Evolutionary conservation across 2,888 invertebrate species (phyloP), one percentile per base, ranked within the genome.

Genomic region (Aricia artaxerxes): DNA sequence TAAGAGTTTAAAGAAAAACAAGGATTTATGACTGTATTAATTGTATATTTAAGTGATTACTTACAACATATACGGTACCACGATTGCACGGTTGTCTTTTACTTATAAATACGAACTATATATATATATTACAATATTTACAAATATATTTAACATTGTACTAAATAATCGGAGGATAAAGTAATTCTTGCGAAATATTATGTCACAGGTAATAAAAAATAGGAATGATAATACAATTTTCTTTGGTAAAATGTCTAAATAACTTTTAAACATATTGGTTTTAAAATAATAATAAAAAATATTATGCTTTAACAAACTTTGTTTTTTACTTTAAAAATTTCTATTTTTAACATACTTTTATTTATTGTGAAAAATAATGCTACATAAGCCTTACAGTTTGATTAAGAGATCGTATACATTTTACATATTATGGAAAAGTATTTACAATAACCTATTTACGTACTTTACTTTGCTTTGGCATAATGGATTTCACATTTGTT

Each of bases 41-140:
- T 24, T 87, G 88, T 90, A 91, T 93, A 93, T 92, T 93, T 88
- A 92, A 92, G 88, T 91, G 91, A 90, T 89, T 86, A 84, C 87
- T 88, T 91, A 90, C 85, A 87, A 87, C 88, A 87, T 88, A 73
- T 88, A 86, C 85, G 87, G 90, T 84, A 87, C 84, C 86, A 90
- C 87, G 92, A 94, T 94, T 94, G 94, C 94, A 94, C 94, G 85
- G 89, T 88, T 86, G 87, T 93, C 92, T 93, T 94, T 93, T 93
- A 93, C 85, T 87, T 86, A 88, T 91, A 73, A 73, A 73, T 73
- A 78, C 13, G 31, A 57, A n/a, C 44, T 78, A 78, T 24, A 73
- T 24, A 24, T 24, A 24, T 24, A 24, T 60, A 57, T 90, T 84
- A 86, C 84, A 85, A 78, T 81, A 84, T 81, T 82, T 81, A 82